Evolutionary conservation across 2,888 invertebrate species (phyloP).

Genomic region (Lissocephala sabroskyi): DNA sequence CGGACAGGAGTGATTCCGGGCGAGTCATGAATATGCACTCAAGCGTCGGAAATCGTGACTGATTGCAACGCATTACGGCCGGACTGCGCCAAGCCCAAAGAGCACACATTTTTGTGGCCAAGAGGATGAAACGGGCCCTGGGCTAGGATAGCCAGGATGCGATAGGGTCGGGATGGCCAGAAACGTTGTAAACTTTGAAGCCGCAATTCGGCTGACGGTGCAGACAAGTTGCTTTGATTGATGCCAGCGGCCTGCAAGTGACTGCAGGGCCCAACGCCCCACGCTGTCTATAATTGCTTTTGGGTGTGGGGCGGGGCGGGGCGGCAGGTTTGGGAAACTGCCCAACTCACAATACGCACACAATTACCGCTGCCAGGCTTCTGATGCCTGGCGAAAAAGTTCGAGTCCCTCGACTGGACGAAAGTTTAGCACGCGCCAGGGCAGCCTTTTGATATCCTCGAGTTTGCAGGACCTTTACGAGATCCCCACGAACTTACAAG

Average conservation of each 20-base stretch:
- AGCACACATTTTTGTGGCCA: not conserved
- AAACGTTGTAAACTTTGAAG: not conserved
- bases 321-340: not conserved
- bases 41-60: conserved; percentile 33
- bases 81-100: too few relatives aligned
- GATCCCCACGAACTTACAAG: conserved; percentile 44
- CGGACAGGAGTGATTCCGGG: conserved; percentile 1
- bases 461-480: too few relatives aligned
- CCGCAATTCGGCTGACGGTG: conserved; percentile 2
- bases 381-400: conserved; percentile 43
- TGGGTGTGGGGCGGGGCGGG: conserved; percentile 9
- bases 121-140: not conserved
- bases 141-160: too few relatives aligned
- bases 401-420: conserved; percentile 36
- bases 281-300: conserved; percentile 35
- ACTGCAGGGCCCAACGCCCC: conserved; percentile 12
- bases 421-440: conserved; percentile 39
- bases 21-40: conserved; percentile 40
- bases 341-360: conserved; percentile 54
- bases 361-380: conserved; percentile 59
- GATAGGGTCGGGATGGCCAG: too few relatives aligned
- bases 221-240: conserved; percentile 41
- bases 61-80: conserved; percentile 36
- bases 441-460: too few relatives aligned
- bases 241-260: conserved; percentile 27